Percentiles rank a stretch among this genome's conserved stretches.
These are phyloP conservation scores for Periphyllus acericola DNA, from an alignment of 2,888 invertebrate genomes.

Conservation along the genomic window DNA sequence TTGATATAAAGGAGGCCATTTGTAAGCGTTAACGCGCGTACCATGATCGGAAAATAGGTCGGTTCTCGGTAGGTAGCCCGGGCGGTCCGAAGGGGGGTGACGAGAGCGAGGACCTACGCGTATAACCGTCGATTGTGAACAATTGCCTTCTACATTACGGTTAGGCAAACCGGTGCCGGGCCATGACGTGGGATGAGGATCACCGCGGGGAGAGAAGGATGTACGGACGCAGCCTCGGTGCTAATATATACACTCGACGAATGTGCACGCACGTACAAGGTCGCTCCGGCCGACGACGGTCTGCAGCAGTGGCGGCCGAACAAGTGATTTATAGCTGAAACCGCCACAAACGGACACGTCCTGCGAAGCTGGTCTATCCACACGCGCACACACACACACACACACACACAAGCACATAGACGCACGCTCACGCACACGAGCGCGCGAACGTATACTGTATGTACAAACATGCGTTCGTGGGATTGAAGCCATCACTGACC, in stretches of 20 bases:
- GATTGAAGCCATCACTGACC: neutral
- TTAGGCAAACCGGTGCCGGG: neutral
- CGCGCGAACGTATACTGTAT: no score
- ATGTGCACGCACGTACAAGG: neutral
- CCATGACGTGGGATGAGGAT: neutral
- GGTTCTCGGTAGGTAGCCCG: no score
- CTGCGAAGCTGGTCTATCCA: neutral
- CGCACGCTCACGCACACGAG: neutral
- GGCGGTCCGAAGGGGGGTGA: no score
- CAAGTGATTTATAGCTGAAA: slow-evolving; percentile 28
- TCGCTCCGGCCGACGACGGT: neutral
- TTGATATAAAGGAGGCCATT: slow-evolving; percentile 5
- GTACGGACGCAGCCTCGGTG: no score
- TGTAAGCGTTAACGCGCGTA: neutral
- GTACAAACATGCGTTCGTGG: no score
- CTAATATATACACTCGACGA: neutral
- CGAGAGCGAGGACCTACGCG: no score
- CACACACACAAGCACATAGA: neutral
- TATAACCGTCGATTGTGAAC: neutral
- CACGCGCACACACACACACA: neutral
- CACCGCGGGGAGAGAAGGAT: neutral
- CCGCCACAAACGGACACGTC: neutral
- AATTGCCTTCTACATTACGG: neutral
- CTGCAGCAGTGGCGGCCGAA: neutral
- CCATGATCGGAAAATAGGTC: neutral